Evolutionary conservation across 2,888 invertebrate species (phyloP), one percentile per base, ranked within the genome.

Genomic region (Eupithecia subfuscata): DNA sequence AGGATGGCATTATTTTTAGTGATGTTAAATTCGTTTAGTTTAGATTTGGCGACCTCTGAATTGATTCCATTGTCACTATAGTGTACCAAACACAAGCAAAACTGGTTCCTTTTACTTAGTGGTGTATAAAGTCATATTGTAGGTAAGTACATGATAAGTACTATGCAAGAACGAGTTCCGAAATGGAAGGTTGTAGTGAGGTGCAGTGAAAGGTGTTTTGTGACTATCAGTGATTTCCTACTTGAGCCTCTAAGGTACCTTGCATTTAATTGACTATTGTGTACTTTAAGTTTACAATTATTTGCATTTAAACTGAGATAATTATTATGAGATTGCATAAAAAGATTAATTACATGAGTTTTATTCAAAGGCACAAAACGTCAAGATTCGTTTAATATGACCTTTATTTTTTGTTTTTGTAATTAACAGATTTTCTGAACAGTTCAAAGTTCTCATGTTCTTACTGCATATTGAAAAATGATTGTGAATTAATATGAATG

Each of bases 181-280:
- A 14, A 43, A 68, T 43, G 25, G 14, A 60, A 60, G 60, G 60
- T 69, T 48, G 56, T 48, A 34, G 34, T 75, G 63, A 73, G 73
- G 67, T 48, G 43, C 40, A 34, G 34, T 75, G 63, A 73, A 76
- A 70, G 75, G 22, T 70, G 56, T 71, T 48, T 64, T 9, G 22
- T 64, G 48, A 16, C 52, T 64, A 25, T 48, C 0, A 25, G 25
- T 14, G 25, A 60, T 60, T 12, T 56, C 56, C 22, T 56, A 56
- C 22, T 56, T 56, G 11, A 11, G 22, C 56, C 12, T 22, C 22
- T 56, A 56, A n/a, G n/a, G n/a, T n/a, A 40, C 34, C 22, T 67
- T 12, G 37, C 67, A 67, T n/a, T 40, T 37, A 0, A 67, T 40
- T 40, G n/a, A 12, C 37, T 43, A 68, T 22, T 22, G 22, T 14